A percentile compares a stretch with the other conserved stretches of the same genome.
phyloP scores from a whole-genome alignment of 2,888 invertebrate genomes.

The Suillia variegata region DNA sequence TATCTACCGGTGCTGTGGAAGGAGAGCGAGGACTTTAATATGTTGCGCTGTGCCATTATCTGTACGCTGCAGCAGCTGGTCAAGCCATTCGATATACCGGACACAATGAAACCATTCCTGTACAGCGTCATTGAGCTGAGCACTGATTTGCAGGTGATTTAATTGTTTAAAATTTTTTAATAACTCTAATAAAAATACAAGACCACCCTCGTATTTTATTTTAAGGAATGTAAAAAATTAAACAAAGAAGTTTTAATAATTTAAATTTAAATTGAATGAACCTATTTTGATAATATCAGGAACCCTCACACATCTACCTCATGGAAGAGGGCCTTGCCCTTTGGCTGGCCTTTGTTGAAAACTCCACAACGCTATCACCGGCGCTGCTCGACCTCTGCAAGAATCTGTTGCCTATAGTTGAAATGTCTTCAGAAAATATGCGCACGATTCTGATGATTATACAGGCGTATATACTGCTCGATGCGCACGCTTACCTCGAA shows the following conservation, averaged over 20 bases:
- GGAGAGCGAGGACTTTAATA: slow-evolving; percentile 84
- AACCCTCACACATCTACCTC: slow-evolving; percentile 85
- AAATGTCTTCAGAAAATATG: slow-evolving; percentile 81
- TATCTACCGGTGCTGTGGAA: slow-evolving; percentile 90
- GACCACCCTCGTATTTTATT: not conserved
- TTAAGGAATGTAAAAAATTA: not conserved
- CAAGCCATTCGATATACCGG: slow-evolving; percentile 70
- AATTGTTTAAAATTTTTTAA: not conserved
- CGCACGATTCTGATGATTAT: slow-evolving; percentile 79
- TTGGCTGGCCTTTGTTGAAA: slow-evolving; percentile 85
- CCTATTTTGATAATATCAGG: slow-evolving; percentile 57
- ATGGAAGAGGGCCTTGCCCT: slow-evolving; percentile 90
- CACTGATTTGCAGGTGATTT: slow-evolving; percentile 73
- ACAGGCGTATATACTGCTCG: slow-evolving; percentile 80
- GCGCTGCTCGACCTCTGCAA: slow-evolving; percentile 75
- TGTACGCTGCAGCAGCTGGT: slow-evolving; percentile 81
- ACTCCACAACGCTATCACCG: slow-evolving; percentile 69
- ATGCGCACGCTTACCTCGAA: slow-evolving; percentile 77
- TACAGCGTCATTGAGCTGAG: slow-evolving; percentile 73
- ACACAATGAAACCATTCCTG: slow-evolving; percentile 69
- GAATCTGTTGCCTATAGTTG: slow-evolving; percentile 77
- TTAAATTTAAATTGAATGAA: too few relatives aligned
- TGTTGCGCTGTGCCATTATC: slow-evolving; percentile 89
- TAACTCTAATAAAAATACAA: not conserved
- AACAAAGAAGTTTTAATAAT: too few relatives aligned